Evolutionary conservation across 2,888 invertebrate species (phyloP).

Genomic region (Rotaria socialis): DNA sequence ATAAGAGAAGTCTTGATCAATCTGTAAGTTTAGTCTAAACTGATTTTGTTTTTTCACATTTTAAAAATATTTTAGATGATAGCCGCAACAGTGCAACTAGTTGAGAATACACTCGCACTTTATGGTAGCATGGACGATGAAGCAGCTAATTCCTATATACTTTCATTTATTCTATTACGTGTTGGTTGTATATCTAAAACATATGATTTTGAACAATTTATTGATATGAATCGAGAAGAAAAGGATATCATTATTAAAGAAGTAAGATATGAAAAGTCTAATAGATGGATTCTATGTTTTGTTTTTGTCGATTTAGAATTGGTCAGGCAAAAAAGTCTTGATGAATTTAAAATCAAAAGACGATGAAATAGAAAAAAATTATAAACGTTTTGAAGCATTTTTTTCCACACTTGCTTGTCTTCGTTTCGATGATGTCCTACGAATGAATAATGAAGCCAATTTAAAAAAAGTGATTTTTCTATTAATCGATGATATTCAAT

Average conservation of each 20-base stretch:
- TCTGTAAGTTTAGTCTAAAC: not conserved
- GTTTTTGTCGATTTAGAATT: not conserved
- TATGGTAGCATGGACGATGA: not conserved
- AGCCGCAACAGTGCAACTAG: not conserved
- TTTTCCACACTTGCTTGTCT: not conserved
- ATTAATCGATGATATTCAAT: conserved; percentile 13
- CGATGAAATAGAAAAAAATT: conserved; percentile 3
- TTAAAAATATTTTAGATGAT: not conserved
- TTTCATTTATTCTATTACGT: conserved; percentile 32
- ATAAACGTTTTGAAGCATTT: conserved; percentile 29
- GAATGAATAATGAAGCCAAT: not conserved
- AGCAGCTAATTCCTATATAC: conserved; percentile 11
- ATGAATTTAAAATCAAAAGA: conserved; percentile 5
- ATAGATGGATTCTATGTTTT: not conserved
- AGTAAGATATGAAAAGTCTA: not conserved
- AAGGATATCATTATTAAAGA: conserved; percentile 29
- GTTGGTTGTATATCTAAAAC: not conserved
- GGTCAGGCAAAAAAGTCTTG: not conserved
- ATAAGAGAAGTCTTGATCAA: not conserved
- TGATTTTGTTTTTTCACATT: not conserved
- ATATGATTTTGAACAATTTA: conserved; percentile 33
- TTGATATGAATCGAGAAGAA: conserved; percentile 30
- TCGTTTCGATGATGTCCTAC: not conserved
- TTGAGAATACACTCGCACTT: not conserved
- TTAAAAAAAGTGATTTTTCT: not conserved